Percentiles rank a stretch among this genome's conserved stretches.
Conservation (phyloP, 2,888 invertebrate genomes). For the Cotesia congregata region DNA sequence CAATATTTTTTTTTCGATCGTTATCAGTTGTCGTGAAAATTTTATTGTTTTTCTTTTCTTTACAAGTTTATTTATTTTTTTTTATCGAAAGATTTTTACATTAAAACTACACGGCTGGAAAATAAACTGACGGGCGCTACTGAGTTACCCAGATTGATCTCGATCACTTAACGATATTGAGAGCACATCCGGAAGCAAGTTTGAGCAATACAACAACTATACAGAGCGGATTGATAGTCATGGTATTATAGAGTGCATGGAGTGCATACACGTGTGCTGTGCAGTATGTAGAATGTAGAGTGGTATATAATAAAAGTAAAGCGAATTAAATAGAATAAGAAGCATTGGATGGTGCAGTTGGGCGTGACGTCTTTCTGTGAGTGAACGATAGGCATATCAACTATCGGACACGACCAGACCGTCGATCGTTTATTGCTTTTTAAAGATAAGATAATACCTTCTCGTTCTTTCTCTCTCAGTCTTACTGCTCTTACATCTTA, state of each 20-base stretch:
- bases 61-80: too few relatives aligned
- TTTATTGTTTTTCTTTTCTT: too few relatives aligned
- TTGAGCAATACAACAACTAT: background rate
- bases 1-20: too few relatives aligned
- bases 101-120: background rate
- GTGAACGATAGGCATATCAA: constrained; percentile 33
- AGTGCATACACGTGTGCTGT: background rate
- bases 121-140: background rate
- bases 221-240: background rate
- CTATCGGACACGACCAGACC: constrained; percentile 28
- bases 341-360: constrained; percentile 13
- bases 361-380: constrained; percentile 24
- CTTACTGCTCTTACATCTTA: constrained; percentile 11
- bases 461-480: constrained; percentile 14
- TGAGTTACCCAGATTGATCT: constrained; percentile 16
- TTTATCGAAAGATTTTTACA: background rate
- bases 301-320: constrained; percentile 4
- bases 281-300: background rate
- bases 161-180: constrained; percentile 15
- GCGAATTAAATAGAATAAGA: background rate
- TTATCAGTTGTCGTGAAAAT: too few relatives aligned
- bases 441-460: constrained; percentile 36
- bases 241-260: too few relatives aligned
- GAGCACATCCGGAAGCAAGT: constrained; percentile 25
- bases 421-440: constrained; percentile 33